phyloP scores from a whole-genome alignment of 1,140 invertebrate genomes.

The Drosophila obscura region DNA sequence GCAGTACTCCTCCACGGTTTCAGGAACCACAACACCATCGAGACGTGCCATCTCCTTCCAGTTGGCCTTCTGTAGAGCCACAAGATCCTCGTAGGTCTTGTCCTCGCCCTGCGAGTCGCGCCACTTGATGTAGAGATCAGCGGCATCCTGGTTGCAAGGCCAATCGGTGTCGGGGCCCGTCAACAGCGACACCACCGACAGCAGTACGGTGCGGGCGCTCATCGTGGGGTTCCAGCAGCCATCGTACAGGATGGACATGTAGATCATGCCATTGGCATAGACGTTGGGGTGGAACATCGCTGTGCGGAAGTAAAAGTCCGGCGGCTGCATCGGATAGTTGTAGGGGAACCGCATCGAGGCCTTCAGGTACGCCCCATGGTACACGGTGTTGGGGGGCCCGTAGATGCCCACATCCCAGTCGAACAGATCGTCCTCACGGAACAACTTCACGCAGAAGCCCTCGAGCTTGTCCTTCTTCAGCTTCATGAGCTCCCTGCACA shows the following conservation, averaged over 20 bases:
- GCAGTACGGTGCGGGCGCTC: slow-evolving; percentile 97
- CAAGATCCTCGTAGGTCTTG: slow-evolving; percentile 99
- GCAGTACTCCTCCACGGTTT: slow-evolving; percentile 98
- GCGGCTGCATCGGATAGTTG: slow-evolving; percentile 99
- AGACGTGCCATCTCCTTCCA: slow-evolving; percentile 94
- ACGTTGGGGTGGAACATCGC: slow-evolving; percentile 99
- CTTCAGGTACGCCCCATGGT: slow-evolving; percentile 99
- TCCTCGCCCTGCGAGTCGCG: slow-evolving; percentile 96
- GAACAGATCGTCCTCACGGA: slow-evolving; percentile 98
- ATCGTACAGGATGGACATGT: slow-evolving; percentile 93
- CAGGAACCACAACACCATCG: slow-evolving; percentile 97
- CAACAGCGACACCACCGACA: slow-evolving; percentile 98
- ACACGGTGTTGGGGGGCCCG: slow-evolving; percentile 98
- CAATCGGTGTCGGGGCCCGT: slow-evolving; percentile 99
- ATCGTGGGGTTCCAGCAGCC: slow-evolving; percentile 99
- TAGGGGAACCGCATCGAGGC: slow-evolving; percentile 98
- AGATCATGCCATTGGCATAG: slow-evolving; percentile 99
- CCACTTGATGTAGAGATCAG: slow-evolving; percentile 99
- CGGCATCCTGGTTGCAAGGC: slow-evolving; percentile 99
- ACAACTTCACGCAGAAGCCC: slow-evolving; percentile 97
- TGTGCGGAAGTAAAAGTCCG: slow-evolving; percentile 97
- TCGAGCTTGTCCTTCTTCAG: slow-evolving; percentile 98
- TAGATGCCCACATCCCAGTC: slow-evolving; percentile 99
- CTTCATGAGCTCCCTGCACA: slow-evolving; percentile 98
- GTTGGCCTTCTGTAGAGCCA: slow-evolving; percentile 98